Evolutionary conservation across 2,888 invertebrate genomes (phyloP).

Genomic region (Megaustenia siamemsis): DNA sequence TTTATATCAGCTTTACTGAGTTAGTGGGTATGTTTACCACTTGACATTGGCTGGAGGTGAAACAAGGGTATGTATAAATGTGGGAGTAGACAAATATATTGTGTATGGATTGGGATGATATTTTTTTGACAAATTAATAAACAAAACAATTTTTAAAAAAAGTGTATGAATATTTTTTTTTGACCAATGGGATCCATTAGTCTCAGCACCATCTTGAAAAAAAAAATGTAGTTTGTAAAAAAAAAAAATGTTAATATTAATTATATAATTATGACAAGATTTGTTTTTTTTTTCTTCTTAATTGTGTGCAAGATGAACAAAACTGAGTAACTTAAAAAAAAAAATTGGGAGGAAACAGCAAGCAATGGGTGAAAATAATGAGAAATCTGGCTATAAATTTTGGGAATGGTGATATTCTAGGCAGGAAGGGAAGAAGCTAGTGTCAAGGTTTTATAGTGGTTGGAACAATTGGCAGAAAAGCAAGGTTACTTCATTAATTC

Average conservation of each 20-base stretch:
- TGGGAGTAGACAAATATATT: not conserved
- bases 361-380: constrained; percentile 20
- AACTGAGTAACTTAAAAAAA: not conserved
- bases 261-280: constrained; percentile 38
- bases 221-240: constrained; percentile 14
- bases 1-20: constrained; percentile 4
- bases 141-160: constrained; percentile 16
- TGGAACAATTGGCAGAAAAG: not conserved
- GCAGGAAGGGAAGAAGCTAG: constrained; percentile 13
- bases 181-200: constrained; percentile 45
- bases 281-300: constrained; percentile 3
- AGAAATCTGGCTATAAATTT: constrained; percentile 1
- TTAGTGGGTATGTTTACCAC: not conserved
- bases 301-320: constrained; percentile 17
- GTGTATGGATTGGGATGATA: not conserved
- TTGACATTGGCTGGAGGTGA: not conserved
- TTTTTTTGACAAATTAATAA: not conserved
- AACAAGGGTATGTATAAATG: not conserved
- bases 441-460: not conserved
- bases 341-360: constrained; percentile 15
- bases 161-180: constrained; percentile 34
- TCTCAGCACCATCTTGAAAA: constrained; percentile 50
- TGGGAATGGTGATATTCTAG: not conserved
- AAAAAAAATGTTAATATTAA: constrained; percentile 10
- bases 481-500: not conserved